These are phyloP conservation scores for Holocentrus rufus DNA, from an alignment of 2,797 vertebrate genomes.

Conservation along the genomic window DNA sequence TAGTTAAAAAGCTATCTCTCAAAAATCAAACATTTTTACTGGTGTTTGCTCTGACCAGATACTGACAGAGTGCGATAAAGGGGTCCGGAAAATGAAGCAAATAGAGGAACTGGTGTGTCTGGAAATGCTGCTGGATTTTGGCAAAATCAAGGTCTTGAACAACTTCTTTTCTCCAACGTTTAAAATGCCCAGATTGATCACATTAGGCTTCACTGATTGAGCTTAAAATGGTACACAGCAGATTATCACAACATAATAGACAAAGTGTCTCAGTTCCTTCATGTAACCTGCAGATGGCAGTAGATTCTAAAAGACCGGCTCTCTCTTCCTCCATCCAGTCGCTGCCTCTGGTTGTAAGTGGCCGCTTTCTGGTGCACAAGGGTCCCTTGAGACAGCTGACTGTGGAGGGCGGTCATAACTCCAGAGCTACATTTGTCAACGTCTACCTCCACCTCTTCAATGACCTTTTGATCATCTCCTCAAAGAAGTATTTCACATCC, in stretches of 20 bases:
- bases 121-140: conserved; percentile 81
- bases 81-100: conserved; percentile 78
- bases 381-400: conserved; percentile 77
- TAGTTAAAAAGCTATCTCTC: neutral
- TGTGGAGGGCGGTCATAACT: conserved; percentile 41
- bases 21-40: neutral
- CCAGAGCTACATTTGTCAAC: conserved; percentile 56
- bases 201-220: too few relatives aligned
- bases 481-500: conserved; percentile 67
- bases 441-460: conserved; percentile 86
- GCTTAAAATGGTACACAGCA: neutral
- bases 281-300: conserved; percentile 14
- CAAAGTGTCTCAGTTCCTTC: neutral
- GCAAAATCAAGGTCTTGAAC: conserved; percentile 78
- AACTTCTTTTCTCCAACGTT: too few relatives aligned
- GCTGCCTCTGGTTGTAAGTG: conserved; percentile 80
- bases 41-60: conserved; percentile 73
- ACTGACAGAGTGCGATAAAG: conserved; percentile 76
- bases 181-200: too few relatives aligned
- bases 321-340: conserved; percentile 43
- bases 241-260: neutral
- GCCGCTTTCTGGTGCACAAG: conserved; percentile 79
- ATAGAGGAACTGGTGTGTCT: conserved; percentile 83
- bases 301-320: neutral
- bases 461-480: conserved; percentile 83